Evolutionary conservation across 2,888 invertebrate species (phyloP).

Genomic region (Thecocarcelia acutangulata): DNA sequence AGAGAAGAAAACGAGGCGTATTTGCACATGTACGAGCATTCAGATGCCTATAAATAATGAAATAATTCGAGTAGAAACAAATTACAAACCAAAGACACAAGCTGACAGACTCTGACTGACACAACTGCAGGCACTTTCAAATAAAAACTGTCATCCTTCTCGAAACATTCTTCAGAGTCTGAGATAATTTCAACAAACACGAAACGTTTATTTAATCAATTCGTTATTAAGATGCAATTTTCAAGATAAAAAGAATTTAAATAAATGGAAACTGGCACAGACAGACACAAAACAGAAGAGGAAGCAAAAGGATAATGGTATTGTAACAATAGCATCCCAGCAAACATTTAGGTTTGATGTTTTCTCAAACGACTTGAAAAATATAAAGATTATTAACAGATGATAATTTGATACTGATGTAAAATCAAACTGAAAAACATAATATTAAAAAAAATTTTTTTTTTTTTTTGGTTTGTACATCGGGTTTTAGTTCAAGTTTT

Average conservation of each 20-base stretch:
- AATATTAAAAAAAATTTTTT: too few relatives aligned
- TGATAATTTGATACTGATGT: too few relatives aligned
- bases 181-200: background rate
- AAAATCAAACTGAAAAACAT: too few relatives aligned
- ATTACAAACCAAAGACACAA: constrained; percentile 29
- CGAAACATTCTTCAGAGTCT: constrained; percentile 9
- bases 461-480: too few relatives aligned
- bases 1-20: constrained; percentile 30
- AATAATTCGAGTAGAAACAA: constrained; percentile 34
- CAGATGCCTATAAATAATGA: constrained; percentile 16
- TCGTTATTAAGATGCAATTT: constrained; percentile 46
- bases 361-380: too few relatives aligned
- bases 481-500: too few relatives aligned
- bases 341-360: too few relatives aligned
- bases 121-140: constrained; percentile 9
- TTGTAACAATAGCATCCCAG: constrained; percentile 38
- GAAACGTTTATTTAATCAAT: constrained; percentile 26
- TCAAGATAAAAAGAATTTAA: constrained; percentile 25
- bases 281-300: background rate
- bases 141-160: constrained; percentile 25
- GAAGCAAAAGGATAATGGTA: constrained; percentile 33
- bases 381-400: too few relatives aligned
- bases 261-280: constrained; percentile 20
- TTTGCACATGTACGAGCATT: background rate
- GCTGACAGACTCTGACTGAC: constrained; percentile 56